Conservation (phyloP, 1,140 invertebrate genomes). For the Dendroctonus valens region DNA sequence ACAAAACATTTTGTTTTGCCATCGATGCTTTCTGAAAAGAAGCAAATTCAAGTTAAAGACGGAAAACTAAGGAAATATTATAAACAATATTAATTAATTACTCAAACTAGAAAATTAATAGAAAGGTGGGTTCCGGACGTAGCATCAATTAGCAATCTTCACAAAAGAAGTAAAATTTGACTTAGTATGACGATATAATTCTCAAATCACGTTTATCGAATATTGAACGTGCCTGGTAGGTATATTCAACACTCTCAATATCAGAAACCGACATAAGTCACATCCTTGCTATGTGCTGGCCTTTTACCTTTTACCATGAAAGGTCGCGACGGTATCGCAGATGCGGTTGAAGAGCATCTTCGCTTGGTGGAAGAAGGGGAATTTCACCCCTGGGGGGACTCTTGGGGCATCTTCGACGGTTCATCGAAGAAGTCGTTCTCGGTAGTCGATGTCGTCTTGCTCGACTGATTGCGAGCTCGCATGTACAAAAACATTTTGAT, state of each 20-base stretch:
- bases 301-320: constrained; percentile 28
- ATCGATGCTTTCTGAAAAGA: too few species aligned
- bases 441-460: constrained; percentile 25
- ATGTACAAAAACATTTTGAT: constrained; percentile 6
- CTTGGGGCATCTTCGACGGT: constrained; percentile 25
- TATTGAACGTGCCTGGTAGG: not conserved
- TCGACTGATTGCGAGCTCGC: constrained; percentile 27
- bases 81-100: too few species aligned
- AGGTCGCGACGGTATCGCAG: constrained; percentile 17
- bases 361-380: constrained; percentile 6
- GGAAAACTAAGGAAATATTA: too few species aligned
- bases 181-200: too few species aligned
- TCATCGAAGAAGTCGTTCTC: constrained; percentile 26
- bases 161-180: too few species aligned
- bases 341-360: constrained; percentile 19
- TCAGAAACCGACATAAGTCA: constrained; percentile 19
- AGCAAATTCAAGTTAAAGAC: too few species aligned
- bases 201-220: too few species aligned
- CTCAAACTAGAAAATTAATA: too few species aligned
- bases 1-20: too few species aligned
- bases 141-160: too few species aligned
- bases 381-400: constrained; percentile 12
- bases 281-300: constrained; percentile 14
- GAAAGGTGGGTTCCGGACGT: too few species aligned
- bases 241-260: constrained; percentile 11